A percentile compares a stretch with the other conserved stretches of the same genome.
Conservation (phyloP, 2,888 invertebrate species). For the Laspeyria flexula region DNA sequence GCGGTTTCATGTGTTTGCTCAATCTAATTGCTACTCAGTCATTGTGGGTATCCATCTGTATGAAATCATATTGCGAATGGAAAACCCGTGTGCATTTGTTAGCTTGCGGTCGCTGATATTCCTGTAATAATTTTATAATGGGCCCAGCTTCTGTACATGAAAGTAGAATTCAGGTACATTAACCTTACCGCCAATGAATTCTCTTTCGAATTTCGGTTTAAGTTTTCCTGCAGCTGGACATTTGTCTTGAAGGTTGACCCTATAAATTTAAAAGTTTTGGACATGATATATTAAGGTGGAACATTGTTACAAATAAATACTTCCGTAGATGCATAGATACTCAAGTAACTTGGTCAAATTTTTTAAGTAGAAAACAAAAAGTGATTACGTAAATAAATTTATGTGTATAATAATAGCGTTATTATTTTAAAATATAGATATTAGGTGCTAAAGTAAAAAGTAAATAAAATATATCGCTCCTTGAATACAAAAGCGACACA, state of each 20-base stretch:
- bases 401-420: no score
- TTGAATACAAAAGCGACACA: no score
- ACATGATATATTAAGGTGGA: conserved; percentile 21
- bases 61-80: conserved; percentile 71
- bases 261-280: conserved; percentile 36
- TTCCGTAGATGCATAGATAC: background rate
- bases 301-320: background rate
- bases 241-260: conserved; percentile 33
- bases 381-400: no score
- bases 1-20: conserved; percentile 79
- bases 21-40: conserved; percentile 84
- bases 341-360: background rate
- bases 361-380: background rate
- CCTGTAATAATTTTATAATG: conserved; percentile 45
- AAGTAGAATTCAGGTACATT: conserved; percentile 2
- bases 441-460: no score
- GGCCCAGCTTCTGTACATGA: background rate
- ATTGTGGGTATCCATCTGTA: conserved; percentile 72
- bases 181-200: conserved; percentile 10
- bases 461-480: no score
- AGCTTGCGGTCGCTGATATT: conserved; percentile 42
- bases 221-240: conserved; percentile 21
- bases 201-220: background rate
- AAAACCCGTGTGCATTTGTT: conserved; percentile 50
- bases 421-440: no score